A percentile compares a stretch with the other conserved stretches of the same genome.
Evolutionary conservation across 2,888 invertebrate species (phyloP).

Genomic region (Mayetiola destructor): DNA sequence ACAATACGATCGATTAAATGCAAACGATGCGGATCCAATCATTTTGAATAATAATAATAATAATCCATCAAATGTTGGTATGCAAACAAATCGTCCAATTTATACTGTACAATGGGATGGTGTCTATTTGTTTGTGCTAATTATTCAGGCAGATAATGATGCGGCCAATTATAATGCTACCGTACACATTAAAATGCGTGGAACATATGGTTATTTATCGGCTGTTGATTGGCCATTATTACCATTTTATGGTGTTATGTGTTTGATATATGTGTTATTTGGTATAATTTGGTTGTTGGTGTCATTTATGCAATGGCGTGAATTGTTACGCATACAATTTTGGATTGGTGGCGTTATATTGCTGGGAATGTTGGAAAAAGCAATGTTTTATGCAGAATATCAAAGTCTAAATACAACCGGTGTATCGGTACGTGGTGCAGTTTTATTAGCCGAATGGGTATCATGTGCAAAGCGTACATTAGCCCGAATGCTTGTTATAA

Average conservation of each 20-base stretch:
- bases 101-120: constrained; percentile 52
- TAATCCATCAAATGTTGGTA: neutral
- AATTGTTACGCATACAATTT: constrained; percentile 81
- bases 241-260: constrained; percentile 83
- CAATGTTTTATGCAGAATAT: constrained; percentile 83
- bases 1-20: neutral
- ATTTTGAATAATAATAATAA: neutral
- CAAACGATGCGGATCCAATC: neutral
- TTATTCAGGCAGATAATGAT: constrained; percentile 31
- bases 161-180: constrained; percentile 39
- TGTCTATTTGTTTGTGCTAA: constrained; percentile 48
- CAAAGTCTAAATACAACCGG: constrained; percentile 59
- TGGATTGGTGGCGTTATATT: constrained; percentile 90
- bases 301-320: constrained; percentile 78
- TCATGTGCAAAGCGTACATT: constrained; percentile 83
- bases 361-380: constrained; percentile 73
- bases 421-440: constrained; percentile 48
- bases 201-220: constrained; percentile 68
- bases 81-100: constrained; percentile 35
- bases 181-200: constrained; percentile 56
- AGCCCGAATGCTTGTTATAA: constrained; percentile 84
- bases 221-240: constrained; percentile 81
- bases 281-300: constrained; percentile 71
- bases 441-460: constrained; percentile 76
- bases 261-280: constrained; percentile 68